Conservation (phyloP, 2,797 vertebrate genomes). For the Urocyon cinereoargenteus region DNA sequence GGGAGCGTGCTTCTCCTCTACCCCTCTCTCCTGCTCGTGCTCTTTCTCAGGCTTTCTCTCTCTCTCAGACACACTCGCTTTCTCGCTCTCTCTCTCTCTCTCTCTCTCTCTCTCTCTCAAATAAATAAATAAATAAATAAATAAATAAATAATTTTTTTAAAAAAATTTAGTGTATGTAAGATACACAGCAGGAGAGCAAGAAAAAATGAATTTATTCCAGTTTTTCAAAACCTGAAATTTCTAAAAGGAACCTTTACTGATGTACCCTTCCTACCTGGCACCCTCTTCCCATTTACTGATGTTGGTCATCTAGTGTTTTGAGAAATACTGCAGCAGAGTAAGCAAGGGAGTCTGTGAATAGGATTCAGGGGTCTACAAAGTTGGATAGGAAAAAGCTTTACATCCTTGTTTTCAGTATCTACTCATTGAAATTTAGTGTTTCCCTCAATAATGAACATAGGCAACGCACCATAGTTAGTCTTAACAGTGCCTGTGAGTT, state of each 20-base stretch:
- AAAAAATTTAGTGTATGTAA: not conserved
- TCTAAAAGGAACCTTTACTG: not conserved
- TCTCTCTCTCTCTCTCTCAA: too few relatives aligned
- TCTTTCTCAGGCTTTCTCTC: too few relatives aligned
- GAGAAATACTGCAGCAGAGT: not conserved
- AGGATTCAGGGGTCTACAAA: not conserved
- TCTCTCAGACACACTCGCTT: too few relatives aligned
- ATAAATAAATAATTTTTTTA: too few relatives aligned
- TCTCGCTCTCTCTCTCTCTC: too few relatives aligned
- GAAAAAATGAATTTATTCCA: not conserved
- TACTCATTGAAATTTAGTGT: constrained; percentile 18
- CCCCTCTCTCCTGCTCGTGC: too few relatives aligned
- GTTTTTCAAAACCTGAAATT: not conserved
- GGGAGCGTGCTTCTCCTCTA: too few relatives aligned
- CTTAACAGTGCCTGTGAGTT: not conserved
- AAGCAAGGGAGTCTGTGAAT: not conserved
- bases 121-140: too few relatives aligned
- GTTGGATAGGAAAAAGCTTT: not conserved
- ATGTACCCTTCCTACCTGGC: not conserved
- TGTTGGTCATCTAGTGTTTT: not conserved
- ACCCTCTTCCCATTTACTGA: not conserved
- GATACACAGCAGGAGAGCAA: not conserved
- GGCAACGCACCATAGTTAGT: not conserved
- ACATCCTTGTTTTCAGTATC: not conserved
- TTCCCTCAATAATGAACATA: not conserved